Evolutionary conservation across 2,888 invertebrate genomes (phyloP).

Genomic region (Dioctria rufipes): DNA sequence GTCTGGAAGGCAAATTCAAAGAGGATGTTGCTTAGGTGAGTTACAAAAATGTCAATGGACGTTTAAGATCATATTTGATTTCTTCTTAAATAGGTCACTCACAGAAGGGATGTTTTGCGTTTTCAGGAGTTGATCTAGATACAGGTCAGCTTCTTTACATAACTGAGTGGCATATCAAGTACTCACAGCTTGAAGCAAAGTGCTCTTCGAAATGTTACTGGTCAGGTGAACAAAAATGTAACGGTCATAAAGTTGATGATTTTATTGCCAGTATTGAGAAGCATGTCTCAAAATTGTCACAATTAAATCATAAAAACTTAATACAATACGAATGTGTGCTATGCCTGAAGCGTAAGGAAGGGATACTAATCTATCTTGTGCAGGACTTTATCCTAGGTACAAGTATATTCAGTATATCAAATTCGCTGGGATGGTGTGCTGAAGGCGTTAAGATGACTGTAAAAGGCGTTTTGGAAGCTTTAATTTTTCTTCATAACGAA

Average conservation of each 20-base stretch:
- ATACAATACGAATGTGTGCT: slow-evolving; percentile 84
- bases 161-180: slow-evolving; percentile 82
- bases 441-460: slow-evolving; percentile 75
- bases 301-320: slow-evolving; percentile 81
- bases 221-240: slow-evolving; percentile 66
- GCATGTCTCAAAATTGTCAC: slow-evolving; percentile 81
- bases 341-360: slow-evolving; percentile 76
- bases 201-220: slow-evolving; percentile 67
- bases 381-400: slow-evolving; percentile 77
- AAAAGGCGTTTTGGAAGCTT: slow-evolving; percentile 80
- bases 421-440: slow-evolving; percentile 69
- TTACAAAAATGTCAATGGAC: slow-evolving; percentile 13
- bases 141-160: slow-evolving; percentile 81
- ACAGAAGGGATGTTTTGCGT: slow-evolving; percentile 81
- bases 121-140: slow-evolving; percentile 82
- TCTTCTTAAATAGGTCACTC: slow-evolving; percentile 75
- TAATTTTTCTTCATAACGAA: slow-evolving; percentile 85
- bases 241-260: slow-evolving; percentile 69
- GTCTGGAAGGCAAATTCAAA: slow-evolving; percentile 77
- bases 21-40: slow-evolving; percentile 83
- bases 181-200: slow-evolving; percentile 69
- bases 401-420: slow-evolving; percentile 68
- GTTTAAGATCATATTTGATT: neutral
- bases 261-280: slow-evolving; percentile 77
- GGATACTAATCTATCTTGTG: slow-evolving; percentile 78